A percentile compares a stretch with the other conserved stretches of the same genome.
Conservation (phyloP, 2,888 invertebrate genomes). For the Amaurobius ferox region DNA sequence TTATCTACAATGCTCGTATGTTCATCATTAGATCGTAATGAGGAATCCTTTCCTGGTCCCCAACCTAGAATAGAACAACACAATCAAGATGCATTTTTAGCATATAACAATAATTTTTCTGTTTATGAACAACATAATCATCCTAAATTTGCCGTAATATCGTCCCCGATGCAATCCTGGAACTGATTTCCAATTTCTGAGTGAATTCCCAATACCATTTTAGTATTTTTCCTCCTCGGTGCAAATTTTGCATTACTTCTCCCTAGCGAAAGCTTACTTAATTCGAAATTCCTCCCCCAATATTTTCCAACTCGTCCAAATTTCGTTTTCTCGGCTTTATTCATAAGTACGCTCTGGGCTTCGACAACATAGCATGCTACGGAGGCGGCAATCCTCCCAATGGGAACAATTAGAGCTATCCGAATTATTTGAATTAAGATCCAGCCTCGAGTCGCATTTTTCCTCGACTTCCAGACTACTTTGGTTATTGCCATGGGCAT, state of each 20-base stretch:
- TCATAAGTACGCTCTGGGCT: neutral
- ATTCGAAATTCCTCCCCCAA: neutral
- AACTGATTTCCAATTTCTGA: neutral
- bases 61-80: too few species aligned
- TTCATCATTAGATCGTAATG: too few species aligned
- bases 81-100: neutral
- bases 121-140: neutral
- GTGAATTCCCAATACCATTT: neutral
- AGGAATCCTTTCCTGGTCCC: too few species aligned
- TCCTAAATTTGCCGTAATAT: neutral
- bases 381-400: slow-evolving; percentile 9
- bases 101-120: neutral
- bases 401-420: slow-evolving; percentile 61
- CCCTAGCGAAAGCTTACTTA: neutral
- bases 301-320: neutral
- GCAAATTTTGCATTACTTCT: neutral
- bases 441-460: slow-evolving; percentile 2
- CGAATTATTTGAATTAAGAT: slow-evolving; percentile 54
- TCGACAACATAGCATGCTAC: neutral
- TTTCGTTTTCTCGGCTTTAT: neutral
- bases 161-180: neutral
- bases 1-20: too few species aligned
- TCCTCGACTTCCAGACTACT: neutral
- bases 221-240: neutral
- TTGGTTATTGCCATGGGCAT: neutral